These are phyloP conservation scores for Neogale vison DNA, from an alignment of 2,113 vertebrate genomes.

Conservation along the genomic window DNA sequence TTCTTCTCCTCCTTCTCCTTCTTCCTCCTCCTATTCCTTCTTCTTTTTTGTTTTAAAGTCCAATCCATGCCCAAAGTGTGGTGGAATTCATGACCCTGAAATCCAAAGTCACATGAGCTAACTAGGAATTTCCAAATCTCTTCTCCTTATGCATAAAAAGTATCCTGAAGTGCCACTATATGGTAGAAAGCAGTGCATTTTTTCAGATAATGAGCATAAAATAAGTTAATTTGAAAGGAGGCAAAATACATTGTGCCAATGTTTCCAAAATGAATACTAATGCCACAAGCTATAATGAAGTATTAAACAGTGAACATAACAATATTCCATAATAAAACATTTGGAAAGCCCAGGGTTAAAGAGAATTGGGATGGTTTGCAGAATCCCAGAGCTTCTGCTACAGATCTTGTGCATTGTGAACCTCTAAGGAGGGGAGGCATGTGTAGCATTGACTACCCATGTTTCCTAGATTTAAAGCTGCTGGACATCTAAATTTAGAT, in stretches of 20 bases:
- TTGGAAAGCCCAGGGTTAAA: not conserved
- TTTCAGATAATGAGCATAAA: not conserved
- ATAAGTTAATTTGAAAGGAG: not conserved
- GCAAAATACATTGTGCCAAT: not conserved
- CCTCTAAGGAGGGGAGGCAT: not conserved
- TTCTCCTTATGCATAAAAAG: not conserved
- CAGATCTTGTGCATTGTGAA: rapidly evolving
- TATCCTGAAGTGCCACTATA: not conserved
- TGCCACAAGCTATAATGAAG: not conserved
- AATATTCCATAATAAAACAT: not conserved
- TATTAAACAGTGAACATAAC: not conserved
- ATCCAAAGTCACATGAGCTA: not conserved
- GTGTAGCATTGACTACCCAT: rapidly evolving
- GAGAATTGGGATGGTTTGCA: not conserved
- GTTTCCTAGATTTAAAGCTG: not conserved
- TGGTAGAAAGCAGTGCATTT: not conserved
- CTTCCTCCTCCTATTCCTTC: not conserved
- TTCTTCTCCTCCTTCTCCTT: not conserved
- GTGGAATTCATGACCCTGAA: not conserved
- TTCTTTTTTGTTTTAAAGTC: not conserved
- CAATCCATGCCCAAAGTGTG: not conserved
- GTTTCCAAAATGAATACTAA: not conserved
- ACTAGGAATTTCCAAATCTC: not conserved
- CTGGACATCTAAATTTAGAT: not conserved
- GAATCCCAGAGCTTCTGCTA: not conserved